Evolutionary conservation across 2,113 vertebrate species (phyloP), one percentile per base, ranked within the genome.

Genomic region (Meriones unguiculatus): DNA sequence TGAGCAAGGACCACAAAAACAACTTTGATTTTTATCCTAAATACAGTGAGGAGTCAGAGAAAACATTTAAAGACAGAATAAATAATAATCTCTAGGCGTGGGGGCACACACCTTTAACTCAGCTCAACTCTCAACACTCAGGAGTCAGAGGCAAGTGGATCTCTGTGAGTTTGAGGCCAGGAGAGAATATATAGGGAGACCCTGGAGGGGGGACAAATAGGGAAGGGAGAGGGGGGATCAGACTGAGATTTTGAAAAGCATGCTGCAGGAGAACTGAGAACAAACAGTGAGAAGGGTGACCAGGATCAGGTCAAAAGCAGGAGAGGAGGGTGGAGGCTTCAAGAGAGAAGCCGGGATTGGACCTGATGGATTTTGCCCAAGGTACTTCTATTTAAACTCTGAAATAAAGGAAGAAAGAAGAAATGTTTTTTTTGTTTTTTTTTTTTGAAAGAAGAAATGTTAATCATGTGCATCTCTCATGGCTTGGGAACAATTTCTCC

Each of bases 11-110:
- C 30, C 10, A 65, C 52, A 81, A 5, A 12, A 89, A 92, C 9
- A n/a, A 87, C 17, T 69, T 6, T 84, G 38, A 70, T 46, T 96
- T 46, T 93, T 52, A 95, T 70, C 24, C 64, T 70, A 97, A 87
- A 89, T 50, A 73, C 52, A 70, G 77, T 0, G 14, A 25, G 41
- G 14, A 87, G 77, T 70, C 54, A 28, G 50, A 72, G 64, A 80
- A 89, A 46, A 75, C 64, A 85, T 18, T 87, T 25, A 70, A 78
- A 91, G 18, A 52, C 28, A 87, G 30, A 38, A 62, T 77, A 91
- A 86, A 73, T 0, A 54, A 80, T 52, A 80, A 35, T 18, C 32
- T 18, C 52, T 2, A 81, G 18, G 18, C 52, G 57, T 57, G 32
- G 32, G 57, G 32, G 78, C 17, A 4, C 30, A 32, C 0, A 9